Evolutionary conservation across 2,888 invertebrate species (phyloP), one percentile per base, ranked within the genome.

Genomic region (Erebia epiphron): DNA sequence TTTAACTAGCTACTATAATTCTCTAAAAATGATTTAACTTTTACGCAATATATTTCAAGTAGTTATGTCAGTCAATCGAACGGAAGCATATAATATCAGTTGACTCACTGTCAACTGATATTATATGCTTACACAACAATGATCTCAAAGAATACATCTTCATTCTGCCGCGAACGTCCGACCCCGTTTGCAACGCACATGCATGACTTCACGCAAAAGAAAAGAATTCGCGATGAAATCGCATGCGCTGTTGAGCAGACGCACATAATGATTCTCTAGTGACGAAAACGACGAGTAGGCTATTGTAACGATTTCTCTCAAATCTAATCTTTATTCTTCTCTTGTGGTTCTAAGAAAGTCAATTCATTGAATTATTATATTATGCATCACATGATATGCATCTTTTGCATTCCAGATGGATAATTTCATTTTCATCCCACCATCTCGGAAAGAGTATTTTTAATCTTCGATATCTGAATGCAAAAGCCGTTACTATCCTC

Each of bases 151-250:
- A 72, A 73, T 69, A 56, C 70, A 68, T 73, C 69, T 68, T 62
- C 50, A 68, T 73, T 68, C 65, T 73, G 50, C 21, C n/a, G 56
- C 71, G 26, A 68, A 71, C 73, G 68, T 68, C 71, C 70, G 73
- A 61, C 64, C 73, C 73, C 26, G 67, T 67, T 67, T 76, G 76
- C 77, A 75, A 72, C 75, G 75, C 75, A 73, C 74, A 73, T n/a
- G n/a, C 73, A 71, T 71, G 67, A 73, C 73, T 71, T 62, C 41
- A 66, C 43, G 66, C 71, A 68, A 67, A 79, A 79, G 77, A 79
- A 80, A 79, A 77, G 76, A 79, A 78, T 78, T 78, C 70, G 73
- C 76, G 72, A 75, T 75, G 78, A 77, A 79, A 78, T 77, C 71
- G 71, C 68, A 78, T 65, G 78, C 75, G 70, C 64, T 67, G 75